phyloP scores from a whole-genome alignment of 2,888 invertebrate genomes.

The Entomobrya proxima region DNA sequence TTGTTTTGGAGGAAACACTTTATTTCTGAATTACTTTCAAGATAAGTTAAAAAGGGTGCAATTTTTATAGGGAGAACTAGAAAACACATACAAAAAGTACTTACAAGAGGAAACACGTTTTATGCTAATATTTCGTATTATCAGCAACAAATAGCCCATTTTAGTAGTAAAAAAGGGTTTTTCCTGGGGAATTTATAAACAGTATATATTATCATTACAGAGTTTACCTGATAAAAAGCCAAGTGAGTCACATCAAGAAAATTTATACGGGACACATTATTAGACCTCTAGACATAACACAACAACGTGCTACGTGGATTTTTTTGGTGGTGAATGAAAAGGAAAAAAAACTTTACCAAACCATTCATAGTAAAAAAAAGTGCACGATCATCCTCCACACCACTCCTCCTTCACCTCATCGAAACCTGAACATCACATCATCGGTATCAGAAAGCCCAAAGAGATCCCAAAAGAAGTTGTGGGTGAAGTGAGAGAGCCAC shows the following conservation, averaged over 20 bases:
- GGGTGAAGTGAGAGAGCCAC: constrained; percentile 21
- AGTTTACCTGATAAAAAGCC: constrained; percentile 13
- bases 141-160: constrained; percentile 31
- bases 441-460: constrained; percentile 11
- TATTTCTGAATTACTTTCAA: constrained; percentile 42
- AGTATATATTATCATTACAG: neutral
- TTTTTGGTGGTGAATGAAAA: constrained; percentile 31
- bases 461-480: constrained; percentile 16
- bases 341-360: neutral
- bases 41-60: constrained; percentile 62
- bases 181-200: neutral
- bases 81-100: constrained; percentile 22
- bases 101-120: constrained; percentile 49
- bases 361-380: constrained; percentile 39
- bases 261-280: constrained; percentile 23
- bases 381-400: constrained; percentile 45
- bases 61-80: constrained; percentile 46
- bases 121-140: constrained; percentile 62
- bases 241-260: constrained; percentile 38
- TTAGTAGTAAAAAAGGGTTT: constrained; percentile 16
- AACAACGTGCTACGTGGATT: neutral
- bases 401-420: neutral
- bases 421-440: constrained; percentile 32
- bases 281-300: too few relatives aligned
- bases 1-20: constrained; percentile 42